Percentiles rank a stretch among this genome's conserved stretches.
phyloP scores from a whole-genome alignment of 2,797 vertebrate species.

The Oryzias dopingdopingensis region DNA sequence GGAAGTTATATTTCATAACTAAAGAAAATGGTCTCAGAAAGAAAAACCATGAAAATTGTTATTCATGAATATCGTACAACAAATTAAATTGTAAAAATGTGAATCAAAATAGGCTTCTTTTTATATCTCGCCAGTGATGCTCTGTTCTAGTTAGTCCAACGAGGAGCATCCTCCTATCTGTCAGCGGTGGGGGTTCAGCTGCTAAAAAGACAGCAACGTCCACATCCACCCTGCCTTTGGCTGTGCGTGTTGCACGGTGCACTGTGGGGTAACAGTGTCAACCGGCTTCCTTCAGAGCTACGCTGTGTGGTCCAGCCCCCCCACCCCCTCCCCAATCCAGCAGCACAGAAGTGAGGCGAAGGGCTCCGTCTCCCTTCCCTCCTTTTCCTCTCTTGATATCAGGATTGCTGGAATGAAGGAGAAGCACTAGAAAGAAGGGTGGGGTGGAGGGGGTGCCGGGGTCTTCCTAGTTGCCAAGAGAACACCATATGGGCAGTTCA shows the following conservation, averaged over 20 bases:
- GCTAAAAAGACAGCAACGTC: conserved; percentile 47
- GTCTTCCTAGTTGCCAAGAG: conserved; percentile 80
- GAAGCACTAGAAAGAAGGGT: conserved; percentile 30
- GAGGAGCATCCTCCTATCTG: conserved; percentile 28
- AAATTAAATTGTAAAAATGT: too few species aligned
- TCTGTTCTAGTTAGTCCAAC: neutral
- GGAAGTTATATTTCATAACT: too few species aligned
- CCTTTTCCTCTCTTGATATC: conserved; percentile 73
- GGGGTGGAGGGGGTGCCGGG: conserved; percentile 24
- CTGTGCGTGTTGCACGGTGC: conserved; percentile 12
- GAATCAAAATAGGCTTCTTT: too few species aligned
- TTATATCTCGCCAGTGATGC: too few species aligned
- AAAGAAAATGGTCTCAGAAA: too few species aligned
- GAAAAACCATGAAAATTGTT: too few species aligned
- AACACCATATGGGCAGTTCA: conserved; percentile 82
- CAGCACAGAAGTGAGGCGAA: conserved; percentile 36
- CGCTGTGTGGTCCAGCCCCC: conserved; percentile 75
- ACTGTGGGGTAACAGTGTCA: conserved; percentile 52
- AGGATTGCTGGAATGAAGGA: conserved; percentile 72
- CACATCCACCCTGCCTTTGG: too few species aligned
- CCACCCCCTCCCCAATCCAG: conserved; percentile 31
- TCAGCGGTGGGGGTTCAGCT: conserved; percentile 38
- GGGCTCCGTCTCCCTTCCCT: conserved; percentile 51
- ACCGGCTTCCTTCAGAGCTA: conserved; percentile 51
- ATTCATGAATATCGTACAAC: too few species aligned